Evolutionary conservation across 1,140 invertebrate genomes (phyloP).

Genomic region (Orchesella cincta): DNA sequence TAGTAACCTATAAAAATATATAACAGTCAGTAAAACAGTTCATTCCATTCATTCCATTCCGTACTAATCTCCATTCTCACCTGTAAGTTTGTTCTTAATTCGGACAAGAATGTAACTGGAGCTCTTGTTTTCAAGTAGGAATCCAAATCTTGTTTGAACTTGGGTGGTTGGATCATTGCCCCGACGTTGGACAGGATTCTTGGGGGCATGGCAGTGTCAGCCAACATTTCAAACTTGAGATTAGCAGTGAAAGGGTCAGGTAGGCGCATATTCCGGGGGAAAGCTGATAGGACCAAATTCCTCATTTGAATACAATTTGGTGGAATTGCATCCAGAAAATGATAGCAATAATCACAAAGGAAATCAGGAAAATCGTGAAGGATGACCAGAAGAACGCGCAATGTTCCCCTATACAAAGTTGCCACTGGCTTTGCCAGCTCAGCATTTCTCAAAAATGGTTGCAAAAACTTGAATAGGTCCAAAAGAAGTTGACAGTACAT

Average conservation of each 20-base stretch:
- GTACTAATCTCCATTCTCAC: constrained; percentile 50
- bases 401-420: constrained; percentile 91
- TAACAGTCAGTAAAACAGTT: constrained; percentile 38
- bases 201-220: constrained; percentile 73
- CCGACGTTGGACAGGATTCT: constrained; percentile 87
- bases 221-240: constrained; percentile 91
- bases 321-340: constrained; percentile 99
- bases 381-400: constrained; percentile 91
- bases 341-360: constrained; percentile 97
- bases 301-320: constrained; percentile 96
- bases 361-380: constrained; percentile 99
- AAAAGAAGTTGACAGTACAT: constrained; percentile 89
- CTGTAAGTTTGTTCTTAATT: constrained; percentile 86
- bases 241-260: constrained; percentile 98
- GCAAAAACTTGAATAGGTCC: constrained; percentile 94
- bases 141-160: constrained; percentile 93
- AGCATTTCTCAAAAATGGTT: constrained; percentile 94
- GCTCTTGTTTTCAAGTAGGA: constrained; percentile 92
- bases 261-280: constrained; percentile 94
- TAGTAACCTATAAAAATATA: constrained; percentile 61
- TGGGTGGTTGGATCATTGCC: constrained; percentile 78
- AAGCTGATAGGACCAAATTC: constrained; percentile 95
- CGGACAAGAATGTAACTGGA: constrained; percentile 92
- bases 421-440: constrained; percentile 91
- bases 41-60: constrained; percentile 31